These are phyloP conservation scores for Pristiophorus japonicus DNA, from an alignment of 2,113 vertebrate species.

Conservation along the genomic window DNA sequence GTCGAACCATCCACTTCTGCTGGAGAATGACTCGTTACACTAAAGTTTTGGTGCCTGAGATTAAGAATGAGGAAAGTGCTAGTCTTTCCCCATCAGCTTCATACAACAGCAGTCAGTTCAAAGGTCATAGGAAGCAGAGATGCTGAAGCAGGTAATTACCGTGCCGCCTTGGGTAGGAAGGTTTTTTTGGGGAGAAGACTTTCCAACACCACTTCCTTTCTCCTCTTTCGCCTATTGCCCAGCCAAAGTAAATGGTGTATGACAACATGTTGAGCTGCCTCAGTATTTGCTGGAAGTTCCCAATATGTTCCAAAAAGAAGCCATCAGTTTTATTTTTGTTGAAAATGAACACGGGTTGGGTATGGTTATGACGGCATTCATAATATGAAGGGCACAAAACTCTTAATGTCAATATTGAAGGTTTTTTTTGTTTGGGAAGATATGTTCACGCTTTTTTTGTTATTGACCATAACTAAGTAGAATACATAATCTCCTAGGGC, in stretches of 20 bases:
- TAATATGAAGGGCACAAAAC: background rate
- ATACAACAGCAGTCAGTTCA: background rate
- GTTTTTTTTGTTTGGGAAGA: background rate
- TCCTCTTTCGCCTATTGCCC: background rate
- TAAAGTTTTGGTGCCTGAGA: constrained; percentile 24
- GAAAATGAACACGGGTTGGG: background rate
- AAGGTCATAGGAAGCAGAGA: background rate
- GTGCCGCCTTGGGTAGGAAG: background rate
- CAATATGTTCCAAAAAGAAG: background rate
- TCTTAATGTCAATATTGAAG: background rate
- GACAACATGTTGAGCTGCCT: background rate
- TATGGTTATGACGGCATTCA: no score
- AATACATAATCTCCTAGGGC: background rate
- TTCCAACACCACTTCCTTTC: background rate
- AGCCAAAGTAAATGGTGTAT: background rate
- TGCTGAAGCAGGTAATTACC: background rate
- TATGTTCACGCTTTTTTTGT: background rate
- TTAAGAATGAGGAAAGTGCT: constrained; percentile 17
- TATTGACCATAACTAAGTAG: background rate
- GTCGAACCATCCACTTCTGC: background rate
- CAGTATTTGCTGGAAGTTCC: background rate
- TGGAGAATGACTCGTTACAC: background rate
- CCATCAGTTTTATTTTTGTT: background rate
- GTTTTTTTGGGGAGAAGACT: constrained; percentile 7
- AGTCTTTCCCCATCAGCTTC: background rate